phyloP scores from a whole-genome alignment of 2,888 invertebrate genomes.

The Ischnus inquisitorius region DNA sequence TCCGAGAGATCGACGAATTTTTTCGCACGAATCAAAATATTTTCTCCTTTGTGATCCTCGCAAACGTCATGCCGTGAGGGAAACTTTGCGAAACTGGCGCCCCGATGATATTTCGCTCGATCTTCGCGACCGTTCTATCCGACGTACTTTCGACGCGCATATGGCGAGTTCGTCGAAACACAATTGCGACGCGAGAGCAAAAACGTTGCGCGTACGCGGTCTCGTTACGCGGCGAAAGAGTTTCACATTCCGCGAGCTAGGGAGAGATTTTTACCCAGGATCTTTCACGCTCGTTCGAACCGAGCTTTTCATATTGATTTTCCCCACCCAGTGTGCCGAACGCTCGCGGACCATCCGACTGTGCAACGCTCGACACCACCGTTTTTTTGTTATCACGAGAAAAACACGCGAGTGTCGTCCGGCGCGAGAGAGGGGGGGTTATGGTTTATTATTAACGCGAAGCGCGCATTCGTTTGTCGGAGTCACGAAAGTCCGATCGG shows the following conservation, averaged over 20 bases:
- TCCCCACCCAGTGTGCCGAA: constrained; percentile 49
- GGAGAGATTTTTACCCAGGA: constrained; percentile 9
- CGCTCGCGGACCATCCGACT: background rate
- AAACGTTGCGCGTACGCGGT: too few species aligned
- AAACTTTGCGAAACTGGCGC: too few species aligned
- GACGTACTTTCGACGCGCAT: background rate
- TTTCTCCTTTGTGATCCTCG: too few species aligned
- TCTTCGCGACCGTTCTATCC: background rate
- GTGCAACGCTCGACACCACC: background rate
- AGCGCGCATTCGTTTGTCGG: constrained; percentile 39
- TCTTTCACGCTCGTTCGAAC: constrained; percentile 30
- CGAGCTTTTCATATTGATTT: constrained; percentile 68
- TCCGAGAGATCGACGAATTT: background rate
- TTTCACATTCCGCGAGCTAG: constrained; percentile 26
- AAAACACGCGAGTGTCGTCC: background rate
- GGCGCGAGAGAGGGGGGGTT: background rate
- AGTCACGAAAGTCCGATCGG: constrained; percentile 22
- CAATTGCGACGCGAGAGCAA: too few species aligned
- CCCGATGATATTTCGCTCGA: too few species aligned
- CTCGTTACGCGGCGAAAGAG: background rate
- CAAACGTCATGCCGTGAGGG: too few species aligned
- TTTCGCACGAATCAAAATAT: too few species aligned
- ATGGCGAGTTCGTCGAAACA: too few species aligned
- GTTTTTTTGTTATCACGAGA: constrained; percentile 27
- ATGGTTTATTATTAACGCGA: background rate